phyloP scores from a whole-genome alignment of 2,113 vertebrate genomes.

The Maccullochella peelii region DNA sequence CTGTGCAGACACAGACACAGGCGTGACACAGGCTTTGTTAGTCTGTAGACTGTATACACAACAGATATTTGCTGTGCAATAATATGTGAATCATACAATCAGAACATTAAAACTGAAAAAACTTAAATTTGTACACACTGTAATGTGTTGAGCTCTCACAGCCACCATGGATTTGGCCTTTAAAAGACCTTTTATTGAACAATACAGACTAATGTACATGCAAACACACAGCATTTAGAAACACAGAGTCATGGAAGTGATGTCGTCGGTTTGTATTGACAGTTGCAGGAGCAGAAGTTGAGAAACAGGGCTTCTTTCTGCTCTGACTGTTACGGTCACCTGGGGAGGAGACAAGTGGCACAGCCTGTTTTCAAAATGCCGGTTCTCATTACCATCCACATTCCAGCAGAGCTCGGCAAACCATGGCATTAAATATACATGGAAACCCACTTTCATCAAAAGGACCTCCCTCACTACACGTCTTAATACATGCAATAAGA shows the following conservation, averaged over 20 bases:
- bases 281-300: slow-evolving; percentile 47
- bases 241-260: slow-evolving; percentile 15
- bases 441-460: slow-evolving; percentile 81
- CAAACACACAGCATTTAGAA: slow-evolving; percentile 4
- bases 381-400: slow-evolving; percentile 81
- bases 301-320: slow-evolving; percentile 52
- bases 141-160: neutral
- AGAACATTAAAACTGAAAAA: neutral
- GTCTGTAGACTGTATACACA: neutral
- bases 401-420: slow-evolving; percentile 74
- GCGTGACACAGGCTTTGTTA: neutral
- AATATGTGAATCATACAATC: neutral
- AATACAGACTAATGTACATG: neutral
- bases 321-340: slow-evolving; percentile 54
- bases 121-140: neutral
- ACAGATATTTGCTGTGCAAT: neutral
- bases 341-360: slow-evolving; percentile 74
- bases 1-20: too few relatives aligned
- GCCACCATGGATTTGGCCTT: neutral
- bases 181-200: neutral
- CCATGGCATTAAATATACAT: slow-evolving; percentile 83
- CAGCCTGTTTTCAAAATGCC: slow-evolving; percentile 77
- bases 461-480: slow-evolving; percentile 61
- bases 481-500: slow-evolving; percentile 73
- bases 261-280: slow-evolving; percentile 60